Conservation (phyloP, 2,888 invertebrate species). For the Calliphora vomitoria region DNA sequence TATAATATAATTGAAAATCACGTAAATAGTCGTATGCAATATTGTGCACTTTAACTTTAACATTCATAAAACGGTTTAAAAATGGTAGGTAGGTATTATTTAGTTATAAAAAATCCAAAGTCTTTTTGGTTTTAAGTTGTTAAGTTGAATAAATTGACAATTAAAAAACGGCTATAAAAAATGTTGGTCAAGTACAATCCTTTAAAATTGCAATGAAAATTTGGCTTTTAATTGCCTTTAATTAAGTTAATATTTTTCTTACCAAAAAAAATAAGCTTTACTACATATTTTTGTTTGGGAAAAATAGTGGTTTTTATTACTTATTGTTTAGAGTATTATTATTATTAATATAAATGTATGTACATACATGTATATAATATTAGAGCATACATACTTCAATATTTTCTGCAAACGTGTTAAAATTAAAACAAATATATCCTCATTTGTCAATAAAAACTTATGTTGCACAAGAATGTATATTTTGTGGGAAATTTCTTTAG, state of each 20-base stretch:
- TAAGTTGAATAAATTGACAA: neutral
- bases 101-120: constrained; percentile 15
- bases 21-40: constrained; percentile 48
- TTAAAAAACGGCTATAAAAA: constrained; percentile 10
- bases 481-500: too few species aligned
- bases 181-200: constrained; percentile 42
- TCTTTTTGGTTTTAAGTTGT: neutral
- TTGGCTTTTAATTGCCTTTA: neutral
- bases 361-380: too few species aligned
- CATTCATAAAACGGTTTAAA: neutral
- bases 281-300: neutral
- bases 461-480: too few species aligned
- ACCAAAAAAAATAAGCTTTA: neutral
- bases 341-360: too few species aligned
- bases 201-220: neutral
- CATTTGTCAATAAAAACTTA: too few species aligned
- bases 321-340: too few species aligned
- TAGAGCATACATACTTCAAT: too few species aligned
- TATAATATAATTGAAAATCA: constrained; percentile 60
- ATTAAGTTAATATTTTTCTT: neutral
- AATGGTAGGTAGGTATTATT: neutral
- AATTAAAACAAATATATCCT: too few species aligned
- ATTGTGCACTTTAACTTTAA: constrained; percentile 40
- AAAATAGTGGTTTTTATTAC: neutral
- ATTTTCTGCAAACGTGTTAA: too few species aligned